These are phyloP conservation scores for Drosophila pallidifrons DNA, from an alignment of 1,140 invertebrate species.

Conservation along the genomic window DNA sequence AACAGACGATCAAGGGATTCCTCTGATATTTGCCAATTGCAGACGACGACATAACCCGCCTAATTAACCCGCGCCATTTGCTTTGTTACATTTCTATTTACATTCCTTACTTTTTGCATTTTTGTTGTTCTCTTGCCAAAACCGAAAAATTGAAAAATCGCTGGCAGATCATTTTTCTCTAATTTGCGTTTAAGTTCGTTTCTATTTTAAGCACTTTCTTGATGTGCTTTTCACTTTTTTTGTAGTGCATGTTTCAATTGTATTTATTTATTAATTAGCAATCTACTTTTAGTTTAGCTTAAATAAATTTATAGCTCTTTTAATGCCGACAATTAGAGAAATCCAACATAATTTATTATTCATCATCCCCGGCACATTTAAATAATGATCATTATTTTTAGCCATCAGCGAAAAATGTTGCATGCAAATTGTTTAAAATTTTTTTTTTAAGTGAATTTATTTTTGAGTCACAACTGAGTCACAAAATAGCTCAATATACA, in stretches of 20 bases:
- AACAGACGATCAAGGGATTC: slow-evolving; percentile 86
- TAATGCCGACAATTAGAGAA: slow-evolving; percentile 65
- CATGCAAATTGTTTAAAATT: slow-evolving; percentile 5
- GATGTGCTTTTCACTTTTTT: slow-evolving; percentile 44
- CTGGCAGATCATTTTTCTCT: slow-evolving; percentile 58
- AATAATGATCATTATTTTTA: slow-evolving; percentile 26
- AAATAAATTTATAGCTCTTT: slow-evolving; percentile 32
- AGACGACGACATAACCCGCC: slow-evolving; percentile 35
- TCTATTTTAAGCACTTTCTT: slow-evolving; percentile 30
- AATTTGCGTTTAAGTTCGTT: slow-evolving; percentile 33
- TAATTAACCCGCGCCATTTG: slow-evolving; percentile 74
- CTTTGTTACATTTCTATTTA: slow-evolving; percentile 36
- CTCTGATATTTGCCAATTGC: slow-evolving; percentile 53
- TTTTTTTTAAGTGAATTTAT: not conserved
- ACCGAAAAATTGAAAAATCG: slow-evolving; percentile 48
- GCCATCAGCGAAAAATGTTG: slow-evolving; percentile 1
- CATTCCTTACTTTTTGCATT: slow-evolving; percentile 20
- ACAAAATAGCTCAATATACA: slow-evolving; percentile 3
- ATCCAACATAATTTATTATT: slow-evolving; percentile 52
- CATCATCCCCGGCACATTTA: slow-evolving; percentile 8
- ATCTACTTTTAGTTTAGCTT: slow-evolving; percentile 35
- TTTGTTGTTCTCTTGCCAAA: slow-evolving; percentile 69
- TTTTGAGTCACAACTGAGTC: slow-evolving; percentile 33
- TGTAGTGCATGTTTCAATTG: slow-evolving; percentile 58
- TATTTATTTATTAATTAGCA: slow-evolving; percentile 54